These are phyloP conservation scores for Ceratosolen solmsi DNA, from an alignment of 1,140 invertebrate species.

Conservation along the genomic window DNA sequence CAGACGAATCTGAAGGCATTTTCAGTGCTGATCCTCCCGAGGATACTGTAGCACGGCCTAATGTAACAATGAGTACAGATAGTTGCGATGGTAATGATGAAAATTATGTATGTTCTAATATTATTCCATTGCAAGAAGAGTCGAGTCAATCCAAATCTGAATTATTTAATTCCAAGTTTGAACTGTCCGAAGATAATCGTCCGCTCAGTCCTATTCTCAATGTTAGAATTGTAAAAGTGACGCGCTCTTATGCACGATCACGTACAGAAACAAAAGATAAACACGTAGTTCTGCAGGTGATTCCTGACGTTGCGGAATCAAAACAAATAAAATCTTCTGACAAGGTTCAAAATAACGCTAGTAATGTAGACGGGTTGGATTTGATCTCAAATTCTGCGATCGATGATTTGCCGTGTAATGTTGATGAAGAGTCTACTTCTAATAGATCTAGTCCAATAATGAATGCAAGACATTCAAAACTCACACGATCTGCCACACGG, in stretches of 20 bases:
- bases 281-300: background rate
- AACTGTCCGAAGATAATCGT: background rate
- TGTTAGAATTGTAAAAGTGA: slow-evolving; percentile 20
- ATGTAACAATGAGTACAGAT: background rate
- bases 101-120: background rate
- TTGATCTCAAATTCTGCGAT: background rate
- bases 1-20: slow-evolving; percentile 1
- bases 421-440: background rate
- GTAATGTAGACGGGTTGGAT: background rate
- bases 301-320: background rate
- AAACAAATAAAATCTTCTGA: background rate
- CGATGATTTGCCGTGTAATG: background rate
- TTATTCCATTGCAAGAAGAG: background rate
- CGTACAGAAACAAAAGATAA: slow-evolving; percentile 35
- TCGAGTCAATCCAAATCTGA: background rate
- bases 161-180: background rate
- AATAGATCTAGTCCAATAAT: slow-evolving; percentile 35
- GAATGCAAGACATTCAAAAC: slow-evolving; percentile 13
- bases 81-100: slow-evolving; percentile 4
- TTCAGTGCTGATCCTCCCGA: background rate
- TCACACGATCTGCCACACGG: slow-evolving; percentile 6
- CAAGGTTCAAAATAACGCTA: background rate
- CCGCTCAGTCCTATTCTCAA: slow-evolving; percentile 23
- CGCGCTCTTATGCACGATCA: slow-evolving; percentile 35
- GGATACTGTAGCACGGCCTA: background rate